Evolutionary conservation across 2,113 vertebrate species (phyloP).

Genomic region (Cariama cristata): DNA sequence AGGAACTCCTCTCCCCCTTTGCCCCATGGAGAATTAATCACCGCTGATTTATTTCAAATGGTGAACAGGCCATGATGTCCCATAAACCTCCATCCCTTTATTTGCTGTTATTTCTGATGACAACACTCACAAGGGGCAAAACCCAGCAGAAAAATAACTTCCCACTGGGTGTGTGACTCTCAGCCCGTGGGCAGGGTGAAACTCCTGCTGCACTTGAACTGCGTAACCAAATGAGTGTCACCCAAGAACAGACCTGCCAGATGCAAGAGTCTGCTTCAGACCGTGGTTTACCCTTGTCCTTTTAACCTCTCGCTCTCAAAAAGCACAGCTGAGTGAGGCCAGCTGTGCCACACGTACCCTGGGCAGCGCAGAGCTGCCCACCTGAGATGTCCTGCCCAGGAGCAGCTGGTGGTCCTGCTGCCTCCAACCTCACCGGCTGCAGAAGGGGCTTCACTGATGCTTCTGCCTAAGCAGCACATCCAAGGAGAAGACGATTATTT

Average conservation of each 20-base stretch:
- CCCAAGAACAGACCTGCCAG: not conserved
- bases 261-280: constrained; percentile 1
- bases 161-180: not conserved
- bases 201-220: not conserved
- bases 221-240: not conserved
- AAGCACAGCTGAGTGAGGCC: not conserved
- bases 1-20: not conserved
- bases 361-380: rapidly evolving
- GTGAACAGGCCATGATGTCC: not conserved
- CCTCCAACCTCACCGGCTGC: rapidly evolving
- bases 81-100: not conserved
- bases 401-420: rapidly evolving
- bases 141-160: constrained; percentile 38
- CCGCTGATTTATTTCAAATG: not conserved
- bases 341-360: not conserved
- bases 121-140: constrained; percentile 9
- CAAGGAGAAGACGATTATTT: not conserved
- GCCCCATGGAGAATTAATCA: not conserved
- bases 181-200: constrained; percentile 1
- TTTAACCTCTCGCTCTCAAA: constrained; percentile 17
- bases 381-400: rapidly evolving
- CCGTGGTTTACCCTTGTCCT: constrained; percentile 7
- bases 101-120: not conserved
- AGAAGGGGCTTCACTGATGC: not conserved
- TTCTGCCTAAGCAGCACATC: rapidly evolving